Conservation (phyloP, 2,888 invertebrate species). For the Icerya purchasi region DNA sequence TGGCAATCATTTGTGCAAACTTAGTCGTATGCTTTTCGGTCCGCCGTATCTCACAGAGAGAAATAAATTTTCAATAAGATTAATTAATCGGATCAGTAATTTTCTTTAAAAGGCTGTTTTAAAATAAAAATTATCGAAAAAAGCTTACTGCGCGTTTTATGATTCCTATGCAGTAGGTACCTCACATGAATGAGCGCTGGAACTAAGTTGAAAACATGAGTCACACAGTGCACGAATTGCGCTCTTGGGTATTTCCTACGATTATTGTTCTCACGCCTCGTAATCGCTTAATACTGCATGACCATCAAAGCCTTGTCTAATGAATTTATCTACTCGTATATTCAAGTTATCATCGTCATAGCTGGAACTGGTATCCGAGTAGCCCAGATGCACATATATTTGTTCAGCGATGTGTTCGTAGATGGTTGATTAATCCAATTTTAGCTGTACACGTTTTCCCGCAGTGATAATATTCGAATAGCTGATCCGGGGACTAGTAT, state of each 20-base stretch:
- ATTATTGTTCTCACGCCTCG: neutral
- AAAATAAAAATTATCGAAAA: neutral
- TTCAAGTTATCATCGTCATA: too few species aligned
- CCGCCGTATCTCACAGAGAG: neutral
- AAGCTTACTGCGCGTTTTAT: neutral
- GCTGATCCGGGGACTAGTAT: too few species aligned
- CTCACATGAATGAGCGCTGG: neutral
- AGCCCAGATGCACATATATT: too few species aligned
- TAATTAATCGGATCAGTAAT: neutral
- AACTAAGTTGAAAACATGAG: neutral
- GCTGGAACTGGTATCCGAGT: too few species aligned
- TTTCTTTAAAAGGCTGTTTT: too few species aligned
- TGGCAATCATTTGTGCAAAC: neutral
- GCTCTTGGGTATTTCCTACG: neutral
- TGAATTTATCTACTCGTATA: too few species aligned
- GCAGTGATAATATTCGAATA: too few species aligned
- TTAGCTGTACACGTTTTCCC: too few species aligned
- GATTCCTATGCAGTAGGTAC: neutral
- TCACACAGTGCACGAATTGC: neutral
- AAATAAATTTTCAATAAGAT: neutral
- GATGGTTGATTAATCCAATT: too few species aligned
- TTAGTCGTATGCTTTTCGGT: neutral
- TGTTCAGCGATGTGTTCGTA: too few species aligned
- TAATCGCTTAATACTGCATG: too few species aligned
- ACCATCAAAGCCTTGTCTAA: too few species aligned